phyloP scores from a whole-genome alignment of 1,140 invertebrate species.

The Mizuhopecten yessoensis region DNA sequence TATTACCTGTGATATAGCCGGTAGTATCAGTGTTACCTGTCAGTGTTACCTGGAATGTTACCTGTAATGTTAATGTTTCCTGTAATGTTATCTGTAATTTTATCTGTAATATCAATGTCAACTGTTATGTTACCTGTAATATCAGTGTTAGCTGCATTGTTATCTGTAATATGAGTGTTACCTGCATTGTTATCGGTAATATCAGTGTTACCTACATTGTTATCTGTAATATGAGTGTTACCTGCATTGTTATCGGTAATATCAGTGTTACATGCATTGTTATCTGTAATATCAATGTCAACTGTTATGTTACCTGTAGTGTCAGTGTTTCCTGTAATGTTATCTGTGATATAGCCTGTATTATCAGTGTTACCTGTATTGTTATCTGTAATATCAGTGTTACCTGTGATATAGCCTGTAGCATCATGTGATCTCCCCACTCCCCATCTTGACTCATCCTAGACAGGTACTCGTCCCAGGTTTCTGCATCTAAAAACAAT shows the following conservation, averaged over 20 bases:
- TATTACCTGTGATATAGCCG: background rate
- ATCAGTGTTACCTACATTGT: background rate
- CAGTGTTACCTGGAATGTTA: background rate
- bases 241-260: constrained; percentile 52
- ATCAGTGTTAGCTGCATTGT: too few relatives aligned
- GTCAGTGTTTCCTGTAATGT: background rate
- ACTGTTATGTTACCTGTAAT: background rate
- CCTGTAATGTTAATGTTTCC: background rate
- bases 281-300: background rate
- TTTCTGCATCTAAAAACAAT: constrained; percentile 59
- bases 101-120: background rate
- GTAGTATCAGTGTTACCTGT: background rate
- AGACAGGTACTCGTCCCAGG: constrained; percentile 57
- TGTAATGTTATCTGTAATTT: background rate
- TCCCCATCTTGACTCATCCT: constrained; percentile 59
- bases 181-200: background rate
- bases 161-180: background rate
- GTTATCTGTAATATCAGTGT: background rate
- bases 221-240: background rate
- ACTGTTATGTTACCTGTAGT: background rate
- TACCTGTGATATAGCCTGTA: constrained; percentile 59
- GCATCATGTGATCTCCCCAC: constrained; percentile 64
- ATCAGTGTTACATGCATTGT: constrained; percentile 24
- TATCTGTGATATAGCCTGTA: background rate
- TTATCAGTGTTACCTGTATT: background rate